phyloP scores from a whole-genome alignment of 2,888 invertebrate species.

The Luffia ferchaultella region DNA sequence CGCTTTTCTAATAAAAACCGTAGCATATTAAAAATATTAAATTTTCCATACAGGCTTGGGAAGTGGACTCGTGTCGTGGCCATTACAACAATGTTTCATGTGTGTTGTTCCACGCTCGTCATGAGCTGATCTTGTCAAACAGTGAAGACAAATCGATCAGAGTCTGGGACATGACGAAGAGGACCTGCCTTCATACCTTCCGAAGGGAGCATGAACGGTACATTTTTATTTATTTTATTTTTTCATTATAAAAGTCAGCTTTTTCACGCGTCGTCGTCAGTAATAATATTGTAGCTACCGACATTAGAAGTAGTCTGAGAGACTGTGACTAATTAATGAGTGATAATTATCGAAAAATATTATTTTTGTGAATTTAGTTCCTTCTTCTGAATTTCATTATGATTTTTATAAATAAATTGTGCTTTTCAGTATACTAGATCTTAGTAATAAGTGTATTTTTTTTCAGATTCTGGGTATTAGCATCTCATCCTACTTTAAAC shows the following conservation, averaged over 20 bases:
- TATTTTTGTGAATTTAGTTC: too few species aligned
- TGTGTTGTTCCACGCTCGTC: slow-evolving; percentile 95
- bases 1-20: too few species aligned
- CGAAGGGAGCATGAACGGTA: slow-evolving; percentile 89
- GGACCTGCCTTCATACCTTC: slow-evolving; percentile 91
- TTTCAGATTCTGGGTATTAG: slow-evolving; percentile 92
- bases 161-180: slow-evolving; percentile 98
- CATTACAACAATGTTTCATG: slow-evolving; percentile 99
- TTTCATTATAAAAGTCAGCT: background rate
- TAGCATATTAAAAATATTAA: too few species aligned
- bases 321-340: too few species aligned
- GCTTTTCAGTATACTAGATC: too few species aligned
- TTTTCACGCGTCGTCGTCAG: background rate
- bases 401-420: too few species aligned
- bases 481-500: slow-evolving; percentile 93
- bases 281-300: background rate
- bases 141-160: slow-evolving; percentile 98
- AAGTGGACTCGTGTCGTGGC: slow-evolving; percentile 98
- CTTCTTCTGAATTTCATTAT: too few species aligned
- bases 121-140: slow-evolving; percentile 96
- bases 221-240: slow-evolving; percentile 3
- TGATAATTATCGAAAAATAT: too few species aligned
- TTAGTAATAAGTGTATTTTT: background rate
- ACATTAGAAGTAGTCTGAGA: too few species aligned
- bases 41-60: slow-evolving; percentile 94